Conservation (phyloP, 1,140 invertebrate genomes). For the Teleopsis dalmanni region DNA sequence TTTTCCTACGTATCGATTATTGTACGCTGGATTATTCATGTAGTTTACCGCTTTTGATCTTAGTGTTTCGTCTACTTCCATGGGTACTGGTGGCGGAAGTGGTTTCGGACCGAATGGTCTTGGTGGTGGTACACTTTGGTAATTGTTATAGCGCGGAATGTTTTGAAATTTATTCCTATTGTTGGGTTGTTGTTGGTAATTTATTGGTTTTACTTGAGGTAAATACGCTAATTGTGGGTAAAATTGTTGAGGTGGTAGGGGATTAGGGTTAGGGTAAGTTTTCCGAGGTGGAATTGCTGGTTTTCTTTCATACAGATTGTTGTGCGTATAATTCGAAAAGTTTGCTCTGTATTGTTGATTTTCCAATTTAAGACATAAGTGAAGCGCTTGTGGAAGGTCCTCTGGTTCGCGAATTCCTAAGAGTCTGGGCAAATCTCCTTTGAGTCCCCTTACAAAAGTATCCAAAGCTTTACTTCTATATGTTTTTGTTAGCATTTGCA, state of each 20-base stretch:
- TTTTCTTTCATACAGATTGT: too few relatives aligned
- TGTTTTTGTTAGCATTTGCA: background rate
- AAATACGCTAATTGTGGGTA: background rate
- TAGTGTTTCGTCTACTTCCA: slow-evolving; percentile 14
- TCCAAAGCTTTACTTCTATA: slow-evolving; percentile 12
- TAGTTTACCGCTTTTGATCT: slow-evolving; percentile 12
- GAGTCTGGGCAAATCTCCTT: slow-evolving; percentile 7
- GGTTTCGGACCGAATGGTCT: slow-evolving; percentile 10
- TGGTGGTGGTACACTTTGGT: too few relatives aligned
- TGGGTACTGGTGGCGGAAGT: slow-evolving; percentile 13
- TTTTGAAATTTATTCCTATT: background rate
- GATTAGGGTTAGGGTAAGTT: background rate
- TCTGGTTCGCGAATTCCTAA: slow-evolving; percentile 5
- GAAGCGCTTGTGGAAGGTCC: slow-evolving; percentile 5
- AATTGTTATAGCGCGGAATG: too few relatives aligned
- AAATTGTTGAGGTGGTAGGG: background rate
- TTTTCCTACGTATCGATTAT: background rate
- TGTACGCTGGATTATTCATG: slow-evolving; percentile 12
- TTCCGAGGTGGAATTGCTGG: too few relatives aligned
- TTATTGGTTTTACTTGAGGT: background rate
- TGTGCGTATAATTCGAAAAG: background rate
- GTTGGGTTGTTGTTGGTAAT: background rate
- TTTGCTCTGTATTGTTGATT: too few relatives aligned
- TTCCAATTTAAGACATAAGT: slow-evolving; percentile 11
- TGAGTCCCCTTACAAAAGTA: slow-evolving; percentile 12